phyloP scores from a whole-genome alignment of 1,140 invertebrate species.

The Oreohelix idahoensis region DNA sequence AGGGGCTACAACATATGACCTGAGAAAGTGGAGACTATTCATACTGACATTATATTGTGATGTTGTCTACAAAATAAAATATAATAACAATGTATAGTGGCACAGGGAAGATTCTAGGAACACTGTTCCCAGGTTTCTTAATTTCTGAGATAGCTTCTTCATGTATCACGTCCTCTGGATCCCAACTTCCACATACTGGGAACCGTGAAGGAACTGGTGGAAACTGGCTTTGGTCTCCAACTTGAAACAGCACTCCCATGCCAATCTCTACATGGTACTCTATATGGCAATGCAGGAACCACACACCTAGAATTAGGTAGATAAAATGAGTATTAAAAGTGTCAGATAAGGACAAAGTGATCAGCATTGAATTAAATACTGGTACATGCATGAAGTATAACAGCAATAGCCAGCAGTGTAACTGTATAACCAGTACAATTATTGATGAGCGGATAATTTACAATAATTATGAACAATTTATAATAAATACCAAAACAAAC shows the following conservation, averaged over 20 bases:
- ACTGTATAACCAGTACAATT: too few relatives aligned
- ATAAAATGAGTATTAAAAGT: too few relatives aligned
- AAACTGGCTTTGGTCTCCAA: conserved; percentile 74
- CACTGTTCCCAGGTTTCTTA: background rate
- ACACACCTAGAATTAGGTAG: conserved; percentile 79
- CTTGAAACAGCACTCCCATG: conserved; percentile 89
- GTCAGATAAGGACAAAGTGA: too few relatives aligned
- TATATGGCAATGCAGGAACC: conserved; percentile 93
- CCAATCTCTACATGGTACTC: conserved; percentile 92
- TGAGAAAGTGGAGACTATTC: too few relatives aligned
- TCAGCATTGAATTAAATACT: too few relatives aligned
- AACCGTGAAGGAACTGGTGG: conserved; percentile 74
- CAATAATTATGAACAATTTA: too few relatives aligned
- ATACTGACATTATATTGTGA: too few relatives aligned
- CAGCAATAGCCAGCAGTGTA: too few relatives aligned
- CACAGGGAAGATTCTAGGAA: background rate
- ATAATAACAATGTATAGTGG: background rate
- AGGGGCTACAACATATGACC: too few relatives aligned
- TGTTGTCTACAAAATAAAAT: background rate
- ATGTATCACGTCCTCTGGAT: background rate
- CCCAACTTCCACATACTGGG: conserved; percentile 23
- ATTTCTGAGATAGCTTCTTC: background rate
- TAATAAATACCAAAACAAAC: too few relatives aligned
- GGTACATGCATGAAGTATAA: too few relatives aligned
- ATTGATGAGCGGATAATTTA: too few relatives aligned